phyloP scores from a whole-genome alignment of 2,888 invertebrate species.

The Pseudococcus jackbeardsleyi region DNA sequence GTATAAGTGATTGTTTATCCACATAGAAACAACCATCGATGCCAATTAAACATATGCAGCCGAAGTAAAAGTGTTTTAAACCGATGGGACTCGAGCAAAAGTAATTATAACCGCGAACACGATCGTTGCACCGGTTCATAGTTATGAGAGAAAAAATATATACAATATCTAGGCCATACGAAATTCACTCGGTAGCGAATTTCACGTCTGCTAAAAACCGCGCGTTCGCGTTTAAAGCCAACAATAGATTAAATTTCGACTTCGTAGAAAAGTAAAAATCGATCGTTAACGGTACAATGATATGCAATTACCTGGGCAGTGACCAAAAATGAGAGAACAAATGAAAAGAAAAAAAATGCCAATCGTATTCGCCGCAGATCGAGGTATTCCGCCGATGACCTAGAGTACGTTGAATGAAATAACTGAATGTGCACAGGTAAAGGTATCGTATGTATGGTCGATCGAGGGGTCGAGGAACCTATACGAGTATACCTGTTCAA shows the following conservation, averaged over 20 bases:
- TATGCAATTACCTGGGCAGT: conserved; percentile 11
- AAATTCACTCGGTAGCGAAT: background rate
- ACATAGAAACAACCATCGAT: background rate
- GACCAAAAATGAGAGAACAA: conserved; percentile 20
- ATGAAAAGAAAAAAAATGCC: conserved; percentile 36
- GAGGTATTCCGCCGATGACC: background rate
- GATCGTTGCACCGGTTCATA: background rate
- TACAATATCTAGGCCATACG: background rate
- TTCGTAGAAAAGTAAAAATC: conserved; percentile 51
- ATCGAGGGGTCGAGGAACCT: background rate
- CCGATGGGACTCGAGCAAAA: background rate
- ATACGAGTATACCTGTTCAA: background rate
- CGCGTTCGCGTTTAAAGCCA: conserved; percentile 11
- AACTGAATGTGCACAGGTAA: background rate
- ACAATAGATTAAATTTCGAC: conserved; percentile 41
- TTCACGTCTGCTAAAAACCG: background rate
- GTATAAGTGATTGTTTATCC: too few relatives aligned
- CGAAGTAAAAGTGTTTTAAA: background rate
- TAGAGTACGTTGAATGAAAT: background rate
- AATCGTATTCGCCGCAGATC: background rate
- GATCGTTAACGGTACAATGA: conserved; percentile 49
- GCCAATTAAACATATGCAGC: background rate
- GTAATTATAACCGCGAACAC: background rate
- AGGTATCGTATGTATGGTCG: background rate
- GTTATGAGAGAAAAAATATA: background rate